phyloP scores from a whole-genome alignment of 2,888 invertebrate genomes.

The Dorcus hopei region DNA sequence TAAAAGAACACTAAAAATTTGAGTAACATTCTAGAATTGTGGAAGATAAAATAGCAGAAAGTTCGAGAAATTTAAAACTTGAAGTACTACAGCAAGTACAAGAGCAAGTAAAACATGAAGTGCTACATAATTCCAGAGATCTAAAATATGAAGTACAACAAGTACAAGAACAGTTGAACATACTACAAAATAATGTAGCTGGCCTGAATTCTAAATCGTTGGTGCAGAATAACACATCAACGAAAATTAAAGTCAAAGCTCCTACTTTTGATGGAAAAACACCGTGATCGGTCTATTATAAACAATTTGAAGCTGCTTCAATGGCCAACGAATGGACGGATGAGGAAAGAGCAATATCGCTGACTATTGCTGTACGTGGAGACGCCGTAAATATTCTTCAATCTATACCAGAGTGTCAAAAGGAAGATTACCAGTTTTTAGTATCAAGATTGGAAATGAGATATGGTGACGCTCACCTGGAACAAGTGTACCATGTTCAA shows the following conservation, averaged over 20 bases:
- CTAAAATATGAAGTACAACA: too few species aligned
- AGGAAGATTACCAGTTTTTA: background rate
- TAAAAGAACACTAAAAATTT: too few species aligned
- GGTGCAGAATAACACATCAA: too few species aligned
- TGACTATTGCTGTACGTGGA: background rate
- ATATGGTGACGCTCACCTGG: background rate
- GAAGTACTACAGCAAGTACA: too few species aligned
- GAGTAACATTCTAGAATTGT: too few species aligned
- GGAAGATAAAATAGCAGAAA: too few species aligned
- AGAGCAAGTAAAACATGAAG: too few species aligned
- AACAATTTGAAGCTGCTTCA: background rate
- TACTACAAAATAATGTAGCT: too few species aligned
- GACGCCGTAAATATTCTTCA: background rate
- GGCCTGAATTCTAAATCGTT: too few species aligned
- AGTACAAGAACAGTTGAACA: too few species aligned
- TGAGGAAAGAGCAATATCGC: background rate
- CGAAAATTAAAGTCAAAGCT: background rate
- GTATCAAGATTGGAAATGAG: background rate
- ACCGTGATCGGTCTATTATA: background rate
- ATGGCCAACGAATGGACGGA: background rate
- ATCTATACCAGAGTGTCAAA: background rate
- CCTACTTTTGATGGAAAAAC: background rate
- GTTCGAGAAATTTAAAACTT: too few species aligned
- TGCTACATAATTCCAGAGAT: too few species aligned
- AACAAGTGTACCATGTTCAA: background rate